phyloP scores from a whole-genome alignment of 92 coral and sea anemone species.

The Zoanthus gigantus region DNA sequence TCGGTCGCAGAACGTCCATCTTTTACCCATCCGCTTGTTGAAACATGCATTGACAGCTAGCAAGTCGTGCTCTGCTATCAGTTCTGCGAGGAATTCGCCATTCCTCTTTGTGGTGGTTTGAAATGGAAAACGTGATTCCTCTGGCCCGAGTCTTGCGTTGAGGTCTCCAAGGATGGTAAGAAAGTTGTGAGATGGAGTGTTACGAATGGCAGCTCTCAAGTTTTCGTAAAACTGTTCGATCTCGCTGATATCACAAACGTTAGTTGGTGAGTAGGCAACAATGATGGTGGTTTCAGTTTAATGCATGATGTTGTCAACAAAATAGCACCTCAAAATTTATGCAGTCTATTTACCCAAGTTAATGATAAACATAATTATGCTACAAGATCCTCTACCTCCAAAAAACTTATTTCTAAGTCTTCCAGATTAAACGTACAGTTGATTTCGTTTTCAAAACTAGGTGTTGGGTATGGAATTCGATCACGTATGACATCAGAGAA shows the following conservation, averaged over 20 bases:
- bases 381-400: too few relatives aligned
- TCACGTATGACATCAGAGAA: too few relatives aligned
- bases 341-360: too few relatives aligned
- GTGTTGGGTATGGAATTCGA: too few relatives aligned
- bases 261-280: too few relatives aligned
- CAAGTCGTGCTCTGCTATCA: conserved; percentile 5
- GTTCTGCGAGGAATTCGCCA: not conserved
- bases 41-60: not conserved
- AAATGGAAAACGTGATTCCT: conserved; percentile 4
- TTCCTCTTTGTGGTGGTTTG: not conserved
- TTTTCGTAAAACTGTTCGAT: conserved; percentile 2
- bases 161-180: conserved; percentile 11
- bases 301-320: too few relatives aligned
- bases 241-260: not conserved
- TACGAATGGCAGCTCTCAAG: conserved; percentile 6
- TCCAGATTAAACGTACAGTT: too few relatives aligned
- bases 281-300: not conserved
- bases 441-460: too few relatives aligned
- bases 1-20: not conserved
- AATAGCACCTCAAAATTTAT: too few relatives aligned
- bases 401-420: too few relatives aligned
- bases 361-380: too few relatives aligned
- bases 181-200: conserved; percentile 5
- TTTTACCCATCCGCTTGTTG: conserved; percentile 11
- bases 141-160: not conserved